A percentile compares a stretch with the other conserved stretches of the same genome.
phyloP scores from a whole-genome alignment of 2,797 vertebrate species.

The Sebastes umbrosus region DNA sequence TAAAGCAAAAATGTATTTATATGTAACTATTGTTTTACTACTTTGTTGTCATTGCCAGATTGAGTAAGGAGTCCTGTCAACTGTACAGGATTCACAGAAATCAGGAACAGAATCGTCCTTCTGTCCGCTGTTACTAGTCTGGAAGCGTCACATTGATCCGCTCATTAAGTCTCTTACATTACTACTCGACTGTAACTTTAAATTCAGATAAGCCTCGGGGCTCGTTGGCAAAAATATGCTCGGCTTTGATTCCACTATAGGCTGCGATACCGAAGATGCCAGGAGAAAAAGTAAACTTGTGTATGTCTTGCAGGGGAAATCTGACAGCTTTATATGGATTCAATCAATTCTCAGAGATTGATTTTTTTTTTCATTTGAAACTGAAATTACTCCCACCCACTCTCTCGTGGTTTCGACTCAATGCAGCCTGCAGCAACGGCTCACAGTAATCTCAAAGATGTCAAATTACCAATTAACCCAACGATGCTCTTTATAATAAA shows the following conservation, averaged over 20 bases:
- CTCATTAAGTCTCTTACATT: constrained; percentile 8
- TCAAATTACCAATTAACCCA: constrained; percentile 69
- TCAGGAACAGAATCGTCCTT: not conserved
- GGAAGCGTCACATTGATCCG: not conserved
- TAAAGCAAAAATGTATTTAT: not conserved
- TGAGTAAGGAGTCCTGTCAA: not conserved
- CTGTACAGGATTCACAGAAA: not conserved
- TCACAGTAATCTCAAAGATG: constrained; percentile 51
- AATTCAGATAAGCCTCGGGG: constrained; percentile 11
- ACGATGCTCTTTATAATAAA: constrained; percentile 31
- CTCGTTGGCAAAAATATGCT: constrained; percentile 11
- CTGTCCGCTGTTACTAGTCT: not conserved
- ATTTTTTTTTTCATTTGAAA: constrained; percentile 33
- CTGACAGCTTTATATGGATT: constrained; percentile 48
- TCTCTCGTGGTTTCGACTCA: constrained; percentile 6
- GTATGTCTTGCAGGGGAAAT: constrained; percentile 25
- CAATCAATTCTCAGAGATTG: constrained; percentile 39
- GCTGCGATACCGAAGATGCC: not conserved
- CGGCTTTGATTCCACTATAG: constrained; percentile 28
- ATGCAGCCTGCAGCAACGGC: constrained; percentile 41
- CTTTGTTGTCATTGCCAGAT: not conserved
- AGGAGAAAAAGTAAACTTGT: constrained; percentile 29
- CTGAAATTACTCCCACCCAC: constrained; percentile 39
- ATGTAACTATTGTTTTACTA: not conserved
- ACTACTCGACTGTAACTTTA: not conserved